A percentile compares a stretch with the other conserved stretches of the same genome.
Conservation (phyloP, 2,113 vertebrate species). For the Prunella fulvescens region DNA sequence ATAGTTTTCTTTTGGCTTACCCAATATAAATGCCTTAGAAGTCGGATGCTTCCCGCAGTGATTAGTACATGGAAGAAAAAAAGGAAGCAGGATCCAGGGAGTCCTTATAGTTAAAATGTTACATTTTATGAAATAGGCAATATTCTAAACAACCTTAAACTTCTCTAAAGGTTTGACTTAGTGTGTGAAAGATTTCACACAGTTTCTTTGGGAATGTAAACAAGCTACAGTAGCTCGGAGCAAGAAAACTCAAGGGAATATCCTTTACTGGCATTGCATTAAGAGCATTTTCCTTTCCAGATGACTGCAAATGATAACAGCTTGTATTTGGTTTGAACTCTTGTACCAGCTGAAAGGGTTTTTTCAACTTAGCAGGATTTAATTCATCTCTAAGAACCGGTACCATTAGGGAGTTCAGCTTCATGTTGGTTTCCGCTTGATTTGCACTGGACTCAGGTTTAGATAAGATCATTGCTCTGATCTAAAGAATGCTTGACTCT, state of each 20-base stretch:
- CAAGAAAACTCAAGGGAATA: conserved; percentile 25
- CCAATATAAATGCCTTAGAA: not conserved
- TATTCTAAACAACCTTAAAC: not conserved
- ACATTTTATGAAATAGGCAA: not conserved
- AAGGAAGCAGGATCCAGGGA: not conserved
- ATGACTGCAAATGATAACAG: conserved; percentile 49
- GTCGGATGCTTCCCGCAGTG: not conserved
- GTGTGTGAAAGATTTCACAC: not conserved
- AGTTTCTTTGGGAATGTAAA: conserved; percentile 40
- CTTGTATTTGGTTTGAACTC: conserved; percentile 36
- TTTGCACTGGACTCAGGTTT: not conserved
- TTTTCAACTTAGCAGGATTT: not conserved
- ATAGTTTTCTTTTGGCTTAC: not conserved
- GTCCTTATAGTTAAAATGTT: not conserved
- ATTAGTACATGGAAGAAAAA: not conserved
- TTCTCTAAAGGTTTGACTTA: not conserved
- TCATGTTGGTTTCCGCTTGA: not conserved
- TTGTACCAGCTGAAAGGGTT: not conserved
- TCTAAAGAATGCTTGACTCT: not conserved
- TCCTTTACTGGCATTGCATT: not conserved
- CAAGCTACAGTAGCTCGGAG: not conserved
- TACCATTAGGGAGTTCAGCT: not conserved
- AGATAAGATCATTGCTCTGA: not conserved
- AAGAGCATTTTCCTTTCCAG: conserved; percentile 48
- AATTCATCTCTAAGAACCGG: not conserved